These are phyloP conservation scores for Eciton burchellii DNA, from an alignment of 1,140 invertebrate genomes.

Conservation along the genomic window DNA sequence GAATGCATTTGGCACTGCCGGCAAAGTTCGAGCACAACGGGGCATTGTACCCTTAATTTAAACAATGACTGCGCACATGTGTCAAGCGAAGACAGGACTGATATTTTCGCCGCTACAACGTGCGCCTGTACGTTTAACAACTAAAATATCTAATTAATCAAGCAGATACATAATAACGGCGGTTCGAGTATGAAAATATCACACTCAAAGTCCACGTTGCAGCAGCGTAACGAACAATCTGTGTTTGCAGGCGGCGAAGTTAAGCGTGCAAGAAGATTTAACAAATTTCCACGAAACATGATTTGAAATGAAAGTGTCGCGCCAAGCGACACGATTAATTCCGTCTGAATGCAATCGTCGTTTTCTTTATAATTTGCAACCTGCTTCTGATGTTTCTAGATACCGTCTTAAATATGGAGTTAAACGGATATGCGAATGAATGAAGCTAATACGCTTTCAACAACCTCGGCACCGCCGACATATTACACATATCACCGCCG, in stretches of 20 bases:
- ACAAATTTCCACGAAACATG: background rate
- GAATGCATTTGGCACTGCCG: background rate
- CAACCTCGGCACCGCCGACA: background rate
- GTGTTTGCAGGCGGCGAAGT: no score
- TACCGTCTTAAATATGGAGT: background rate
- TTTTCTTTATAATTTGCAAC: no score
- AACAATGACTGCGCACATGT: background rate
- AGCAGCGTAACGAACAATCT: no score
- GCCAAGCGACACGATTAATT: no score
- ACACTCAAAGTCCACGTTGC: no score
- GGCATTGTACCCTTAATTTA: constrained; percentile 10
- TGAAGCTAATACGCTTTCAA: background rate
- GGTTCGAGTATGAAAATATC: no score
- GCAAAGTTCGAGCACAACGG: background rate
- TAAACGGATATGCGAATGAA: background rate
- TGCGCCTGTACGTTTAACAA: background rate
- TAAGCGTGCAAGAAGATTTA: background rate
- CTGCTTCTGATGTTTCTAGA: no score
- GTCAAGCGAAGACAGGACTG: background rate
- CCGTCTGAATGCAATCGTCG: no score
- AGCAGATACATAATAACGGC: no score
- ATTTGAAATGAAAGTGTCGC: background rate
- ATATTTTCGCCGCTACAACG: background rate
- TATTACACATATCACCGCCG: background rate
- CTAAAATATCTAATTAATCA: background rate